phyloP scores from a whole-genome alignment of 2,888 invertebrate species.

The Lumbricus terrestris region DNA sequence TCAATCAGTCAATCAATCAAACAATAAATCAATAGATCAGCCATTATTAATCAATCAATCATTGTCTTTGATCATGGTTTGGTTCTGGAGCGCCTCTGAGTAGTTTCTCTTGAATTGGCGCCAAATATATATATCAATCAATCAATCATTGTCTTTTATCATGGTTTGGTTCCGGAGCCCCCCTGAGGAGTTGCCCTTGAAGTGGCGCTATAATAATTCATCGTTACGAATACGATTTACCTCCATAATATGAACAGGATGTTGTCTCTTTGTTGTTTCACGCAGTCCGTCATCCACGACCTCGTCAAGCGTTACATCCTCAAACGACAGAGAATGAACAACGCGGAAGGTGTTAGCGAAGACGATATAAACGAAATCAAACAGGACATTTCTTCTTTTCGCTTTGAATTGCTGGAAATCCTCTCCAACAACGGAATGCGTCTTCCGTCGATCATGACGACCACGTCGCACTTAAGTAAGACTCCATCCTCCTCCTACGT shows the following conservation, averaged over 20 bases:
- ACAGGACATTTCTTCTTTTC: constrained; percentile 96
- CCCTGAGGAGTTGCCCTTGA: no score
- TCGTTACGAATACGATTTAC: no score
- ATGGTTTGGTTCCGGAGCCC: no score
- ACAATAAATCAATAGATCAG: no score
- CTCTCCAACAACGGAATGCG: constrained; percentile 81
- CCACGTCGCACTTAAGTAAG: not conserved
- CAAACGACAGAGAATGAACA: constrained; percentile 89
- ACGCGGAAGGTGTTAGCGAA: constrained; percentile 94
- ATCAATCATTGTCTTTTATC: no score
- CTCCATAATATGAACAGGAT: not conserved
- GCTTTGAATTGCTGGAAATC: constrained; percentile 94
- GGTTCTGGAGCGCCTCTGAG: no score
- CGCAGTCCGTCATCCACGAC: constrained; percentile 91
- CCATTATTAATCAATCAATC: no score
- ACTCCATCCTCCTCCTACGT: not conserved
- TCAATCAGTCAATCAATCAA: no score
- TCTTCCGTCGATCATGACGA: not conserved
- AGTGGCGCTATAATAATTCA: no score
- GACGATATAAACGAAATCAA: constrained; percentile 99
- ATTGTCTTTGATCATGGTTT: no score
- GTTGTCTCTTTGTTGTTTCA: not conserved
- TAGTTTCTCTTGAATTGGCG: no score
- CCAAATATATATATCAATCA: no score
- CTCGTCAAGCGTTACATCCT: constrained; percentile 93